A percentile compares a stretch with the other conserved stretches of the same genome.
phyloP scores from a whole-genome alignment of 2,113 vertebrate species.

The Laterallus jamaicensis region DNA sequence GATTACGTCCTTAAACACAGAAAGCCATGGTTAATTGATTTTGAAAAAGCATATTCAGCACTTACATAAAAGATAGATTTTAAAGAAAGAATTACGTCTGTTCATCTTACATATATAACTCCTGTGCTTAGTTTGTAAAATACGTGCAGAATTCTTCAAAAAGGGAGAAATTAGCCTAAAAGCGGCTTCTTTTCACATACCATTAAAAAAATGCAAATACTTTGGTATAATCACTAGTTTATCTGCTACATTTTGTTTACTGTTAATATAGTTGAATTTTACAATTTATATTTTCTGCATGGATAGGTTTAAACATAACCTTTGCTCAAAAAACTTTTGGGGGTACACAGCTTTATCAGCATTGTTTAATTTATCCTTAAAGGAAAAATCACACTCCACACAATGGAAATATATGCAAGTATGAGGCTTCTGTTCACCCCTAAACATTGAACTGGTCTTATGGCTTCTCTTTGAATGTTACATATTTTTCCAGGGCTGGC shows the following conservation, averaged over 20 bases:
- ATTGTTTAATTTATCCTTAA: not conserved
- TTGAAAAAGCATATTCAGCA: not conserved
- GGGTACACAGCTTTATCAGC: not conserved
- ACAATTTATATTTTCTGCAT: not conserved
- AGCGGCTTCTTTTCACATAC: not conserved
- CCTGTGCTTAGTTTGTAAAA: not conserved
- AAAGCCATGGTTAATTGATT: not conserved
- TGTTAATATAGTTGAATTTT: not conserved
- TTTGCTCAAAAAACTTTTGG: not conserved
- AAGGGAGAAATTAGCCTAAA: not conserved
- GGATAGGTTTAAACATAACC: not conserved
- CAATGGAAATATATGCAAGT: not conserved
- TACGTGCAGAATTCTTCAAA: not conserved
- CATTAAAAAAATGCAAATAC: not conserved
- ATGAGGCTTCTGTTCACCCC: not conserved
- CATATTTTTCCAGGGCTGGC: constrained; percentile 16
- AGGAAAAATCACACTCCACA: not conserved
- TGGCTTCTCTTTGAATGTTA: not conserved
- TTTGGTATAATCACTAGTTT: not conserved
- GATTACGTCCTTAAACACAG: not conserved
- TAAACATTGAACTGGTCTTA: not conserved
- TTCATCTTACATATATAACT: not conserved
- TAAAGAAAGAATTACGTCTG: not conserved
- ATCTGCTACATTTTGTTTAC: not conserved
- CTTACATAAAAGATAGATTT: not conserved